These are phyloP conservation scores for Leucophenga montana DNA, from an alignment of 2,888 invertebrate species.

Conservation along the genomic window DNA sequence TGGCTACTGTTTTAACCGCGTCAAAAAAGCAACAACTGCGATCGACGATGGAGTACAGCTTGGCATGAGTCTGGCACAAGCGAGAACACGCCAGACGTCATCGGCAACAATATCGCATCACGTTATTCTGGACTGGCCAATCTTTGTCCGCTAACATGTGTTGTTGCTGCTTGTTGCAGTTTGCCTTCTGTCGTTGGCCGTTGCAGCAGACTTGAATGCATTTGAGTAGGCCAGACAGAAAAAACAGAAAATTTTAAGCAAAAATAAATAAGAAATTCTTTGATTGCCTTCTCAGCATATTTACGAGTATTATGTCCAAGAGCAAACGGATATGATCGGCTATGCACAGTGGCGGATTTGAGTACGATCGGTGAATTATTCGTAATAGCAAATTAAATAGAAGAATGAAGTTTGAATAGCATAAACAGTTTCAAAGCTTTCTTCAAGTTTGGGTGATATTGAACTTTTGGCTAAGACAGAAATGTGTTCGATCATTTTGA, in stretches of 20 bases:
- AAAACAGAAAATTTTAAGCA: not conserved
- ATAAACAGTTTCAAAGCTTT: too few species aligned
- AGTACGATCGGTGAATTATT: too few species aligned
- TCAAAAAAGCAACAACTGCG: not conserved
- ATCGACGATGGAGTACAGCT: not conserved
- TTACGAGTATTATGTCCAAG: not conserved
- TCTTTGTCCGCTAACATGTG: not conserved
- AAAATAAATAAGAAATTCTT: constrained; percentile 7
- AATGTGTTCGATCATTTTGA: too few species aligned
- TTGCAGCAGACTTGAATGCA: not conserved
- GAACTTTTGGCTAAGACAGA: too few species aligned
- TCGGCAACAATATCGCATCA: not conserved
- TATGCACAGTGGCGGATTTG: not conserved
- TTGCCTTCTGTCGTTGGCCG: not conserved
- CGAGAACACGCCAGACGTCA: constrained; percentile 14
- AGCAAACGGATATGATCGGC: not conserved
- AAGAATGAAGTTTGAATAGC: too few species aligned
- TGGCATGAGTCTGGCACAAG: constrained; percentile 24
- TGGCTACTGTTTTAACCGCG: constrained; percentile 1
- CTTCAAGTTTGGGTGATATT: too few species aligned
- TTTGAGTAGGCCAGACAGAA: not conserved
- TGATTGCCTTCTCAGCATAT: constrained; percentile 5
- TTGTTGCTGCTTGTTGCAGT: too few species aligned
- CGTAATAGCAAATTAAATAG: too few species aligned
- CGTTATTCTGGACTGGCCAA: too few species aligned